Percentiles rank a stretch among this genome's conserved stretches.
Conservation (phyloP, 2,888 invertebrate genomes). For the Dioctria linearis region DNA sequence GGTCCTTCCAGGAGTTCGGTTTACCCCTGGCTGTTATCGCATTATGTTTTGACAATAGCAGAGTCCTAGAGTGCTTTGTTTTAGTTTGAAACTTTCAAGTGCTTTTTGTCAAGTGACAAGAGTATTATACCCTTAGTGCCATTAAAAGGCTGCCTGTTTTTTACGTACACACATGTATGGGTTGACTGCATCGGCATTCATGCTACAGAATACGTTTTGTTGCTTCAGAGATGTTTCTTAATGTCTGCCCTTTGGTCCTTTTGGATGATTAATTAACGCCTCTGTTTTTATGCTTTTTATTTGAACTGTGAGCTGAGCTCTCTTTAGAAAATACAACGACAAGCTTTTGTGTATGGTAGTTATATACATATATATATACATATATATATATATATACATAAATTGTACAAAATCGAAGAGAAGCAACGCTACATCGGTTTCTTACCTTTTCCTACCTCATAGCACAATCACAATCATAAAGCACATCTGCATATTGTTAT, state of each 20-base stretch:
- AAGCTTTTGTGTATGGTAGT: constrained; percentile 23
- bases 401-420: constrained; percentile 22
- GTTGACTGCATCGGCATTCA: constrained; percentile 33
- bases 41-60: constrained; percentile 55
- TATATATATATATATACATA: no score
- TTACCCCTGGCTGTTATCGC: constrained; percentile 55
- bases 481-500: constrained; percentile 48
- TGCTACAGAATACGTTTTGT: neutral
- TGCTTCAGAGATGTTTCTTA: constrained; percentile 27
- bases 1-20: constrained; percentile 49
- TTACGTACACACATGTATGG: constrained; percentile 27
- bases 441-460: constrained; percentile 17
- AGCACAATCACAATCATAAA: constrained; percentile 33
- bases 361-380: no score
- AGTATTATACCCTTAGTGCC: constrained; percentile 46
- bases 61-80: constrained; percentile 52
- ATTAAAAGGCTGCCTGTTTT: constrained; percentile 46
- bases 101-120: constrained; percentile 53
- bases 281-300: constrained; percentile 35
- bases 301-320: neutral
- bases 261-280: constrained; percentile 50
- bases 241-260: constrained; percentile 46
- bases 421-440: neutral
- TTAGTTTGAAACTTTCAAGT: constrained; percentile 54
- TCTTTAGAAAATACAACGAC: neutral